Evolutionary conservation across 2,113 vertebrate genomes (phyloP).

Genomic region (Opisthocomus hoazin): DNA sequence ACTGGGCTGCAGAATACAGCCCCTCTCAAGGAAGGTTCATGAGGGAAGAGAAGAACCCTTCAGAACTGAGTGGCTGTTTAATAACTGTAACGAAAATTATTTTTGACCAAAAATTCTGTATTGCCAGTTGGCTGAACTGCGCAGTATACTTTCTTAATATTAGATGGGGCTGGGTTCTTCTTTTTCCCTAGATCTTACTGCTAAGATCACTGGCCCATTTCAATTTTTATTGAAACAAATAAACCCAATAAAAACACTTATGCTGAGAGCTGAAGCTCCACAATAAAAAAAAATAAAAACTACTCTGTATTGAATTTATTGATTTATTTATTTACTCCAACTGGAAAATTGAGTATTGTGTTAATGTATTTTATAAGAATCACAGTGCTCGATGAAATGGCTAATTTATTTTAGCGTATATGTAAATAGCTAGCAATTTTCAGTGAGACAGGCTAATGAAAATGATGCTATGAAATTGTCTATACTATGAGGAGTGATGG

Average conservation of each 20-base stretch:
- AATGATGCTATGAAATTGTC: constrained; percentile 81
- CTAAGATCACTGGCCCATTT: constrained; percentile 72
- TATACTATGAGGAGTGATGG: constrained; percentile 75
- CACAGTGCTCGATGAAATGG: constrained; percentile 88
- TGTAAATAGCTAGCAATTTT: constrained; percentile 94
- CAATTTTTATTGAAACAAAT: constrained; percentile 84
- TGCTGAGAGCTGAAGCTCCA: constrained; percentile 64
- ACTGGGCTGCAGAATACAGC: not conserved
- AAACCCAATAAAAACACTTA: constrained; percentile 83
- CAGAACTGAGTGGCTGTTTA: not conserved
- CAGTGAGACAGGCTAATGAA: constrained; percentile 86
- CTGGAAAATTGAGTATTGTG: constrained; percentile 80
- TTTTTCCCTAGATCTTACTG: not conserved
- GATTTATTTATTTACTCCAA: constrained; percentile 85
- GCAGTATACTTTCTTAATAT: constrained; percentile 38
- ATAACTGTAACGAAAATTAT: constrained; percentile 38
- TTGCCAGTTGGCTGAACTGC: constrained; percentile 37
- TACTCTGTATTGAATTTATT: constrained; percentile 76
- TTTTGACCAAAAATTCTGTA: constrained; percentile 57
- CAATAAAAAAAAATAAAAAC: constrained; percentile 67
- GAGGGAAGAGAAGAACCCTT: not conserved
- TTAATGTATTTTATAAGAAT: constrained; percentile 87
- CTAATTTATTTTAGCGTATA: constrained; percentile 88
- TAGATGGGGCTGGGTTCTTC: constrained; percentile 20
- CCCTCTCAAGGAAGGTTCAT: not conserved